Base-by-base conservation (phyloP, 2,113 vertebrate species). In the Nyctibius bracteatus region DNA sequence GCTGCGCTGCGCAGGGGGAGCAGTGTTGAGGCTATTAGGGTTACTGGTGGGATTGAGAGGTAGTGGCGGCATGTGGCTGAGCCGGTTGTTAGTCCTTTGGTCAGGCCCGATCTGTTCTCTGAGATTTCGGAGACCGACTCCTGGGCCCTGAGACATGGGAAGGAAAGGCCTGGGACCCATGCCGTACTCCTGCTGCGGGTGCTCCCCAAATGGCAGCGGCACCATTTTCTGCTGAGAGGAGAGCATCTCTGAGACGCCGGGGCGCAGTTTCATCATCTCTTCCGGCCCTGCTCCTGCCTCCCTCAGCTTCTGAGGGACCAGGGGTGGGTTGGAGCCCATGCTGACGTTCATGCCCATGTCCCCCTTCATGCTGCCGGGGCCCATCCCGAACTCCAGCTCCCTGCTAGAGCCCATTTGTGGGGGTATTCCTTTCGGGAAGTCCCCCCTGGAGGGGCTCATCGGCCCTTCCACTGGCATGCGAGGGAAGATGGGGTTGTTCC, bases 71-170 rank as follows among this genome's bases (percentile, higher is more conserved):
- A 99, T 98, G 91, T 99, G 99, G 97, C 99, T 99, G 90, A 99
- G 99, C 83, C 99, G 98, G 96, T 98, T 99, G 97, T 99, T 99
- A 98, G 98, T 98, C 98, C 99, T 99, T 98, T 99, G 99, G 97
- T 99, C 99, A 88, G 99, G 99, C 96, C 98, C 99, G 0, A 98
- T 94, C 92, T 98, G 99, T 86, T 99, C 99, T 98, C 99, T 99
- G 90, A 99, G 98, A 94, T 99, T 99, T 95, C 99, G 98, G 91
- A 98, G 97, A 95, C 99, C 97, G 54, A 98, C 96, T 97, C 99
- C 98, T 93, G 99, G 97, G 98, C 99, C 97, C 97, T 98, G 98
- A 98, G 98, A 98, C 98, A 98, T 98, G 91, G 98, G 98, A 47
- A 99, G 99, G 96, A 99, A 99, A 30, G 99, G 98, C 96, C 99